Percentiles rank a stretch among this genome's conserved stretches.
phyloP scores from a whole-genome alignment of 2,113 vertebrate species.

The Hemichromis elongatus region DNA sequence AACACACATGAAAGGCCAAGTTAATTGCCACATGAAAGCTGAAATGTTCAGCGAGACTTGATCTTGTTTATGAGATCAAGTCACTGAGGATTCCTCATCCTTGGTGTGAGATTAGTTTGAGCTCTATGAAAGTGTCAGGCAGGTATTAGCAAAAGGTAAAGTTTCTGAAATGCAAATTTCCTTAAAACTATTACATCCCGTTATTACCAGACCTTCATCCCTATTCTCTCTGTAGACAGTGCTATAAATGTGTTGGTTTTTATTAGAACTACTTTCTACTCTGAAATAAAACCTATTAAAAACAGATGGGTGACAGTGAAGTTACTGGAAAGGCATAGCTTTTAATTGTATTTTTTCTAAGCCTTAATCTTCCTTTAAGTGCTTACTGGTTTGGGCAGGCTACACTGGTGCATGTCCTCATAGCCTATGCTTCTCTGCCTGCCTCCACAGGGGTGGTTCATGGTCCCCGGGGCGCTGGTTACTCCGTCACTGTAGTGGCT shows the following conservation, averaged over 20 bases:
- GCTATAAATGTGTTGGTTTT: not conserved
- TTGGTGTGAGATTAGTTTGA: not conserved
- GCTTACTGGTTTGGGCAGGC: constrained; percentile 93
- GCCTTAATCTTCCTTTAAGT: not conserved
- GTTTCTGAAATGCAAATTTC: not conserved
- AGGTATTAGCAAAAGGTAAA: not conserved
- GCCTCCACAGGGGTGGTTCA: constrained; percentile 84
- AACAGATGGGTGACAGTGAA: not conserved
- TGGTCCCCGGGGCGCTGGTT: constrained; percentile 96
- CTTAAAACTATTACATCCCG: not conserved
- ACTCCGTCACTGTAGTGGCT: constrained; percentile 92
- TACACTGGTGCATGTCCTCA: constrained; percentile 94
- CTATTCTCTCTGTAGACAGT: fast-evolving
- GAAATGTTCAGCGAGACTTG: not conserved
- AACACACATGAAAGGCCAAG: not conserved
- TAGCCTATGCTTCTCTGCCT: constrained; percentile 88
- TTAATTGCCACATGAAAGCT: not conserved
- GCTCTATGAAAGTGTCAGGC: not conserved
- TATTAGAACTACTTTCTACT: not conserved
- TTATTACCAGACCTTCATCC: not conserved
- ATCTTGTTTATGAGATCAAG: not conserved
- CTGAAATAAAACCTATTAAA: not conserved
- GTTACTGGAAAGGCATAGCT: not conserved
- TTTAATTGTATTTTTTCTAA: not conserved
- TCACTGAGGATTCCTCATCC: not conserved